Conservation (phyloP, 2,797 vertebrate genomes). For the Pseudotriccus pelzelni region DNA sequence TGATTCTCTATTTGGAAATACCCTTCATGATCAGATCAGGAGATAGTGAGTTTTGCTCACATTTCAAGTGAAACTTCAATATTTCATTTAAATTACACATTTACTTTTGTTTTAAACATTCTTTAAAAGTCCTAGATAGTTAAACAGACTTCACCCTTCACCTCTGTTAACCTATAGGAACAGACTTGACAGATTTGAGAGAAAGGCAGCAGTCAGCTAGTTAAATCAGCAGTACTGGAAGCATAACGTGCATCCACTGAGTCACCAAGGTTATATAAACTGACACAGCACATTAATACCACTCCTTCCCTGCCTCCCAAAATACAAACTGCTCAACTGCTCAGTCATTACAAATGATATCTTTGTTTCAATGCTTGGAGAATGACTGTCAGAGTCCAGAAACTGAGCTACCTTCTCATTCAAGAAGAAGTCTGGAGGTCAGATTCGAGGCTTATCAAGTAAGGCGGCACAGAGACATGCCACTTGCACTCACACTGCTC, state of each 20-base stretch:
- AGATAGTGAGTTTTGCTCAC: neutral
- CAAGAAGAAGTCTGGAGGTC: neutral
- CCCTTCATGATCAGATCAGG: neutral
- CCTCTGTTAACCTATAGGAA: neutral
- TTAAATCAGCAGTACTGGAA: neutral
- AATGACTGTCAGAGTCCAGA: neutral
- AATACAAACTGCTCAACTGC: neutral
- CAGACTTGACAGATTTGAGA: neutral
- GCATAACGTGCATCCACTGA: neutral
- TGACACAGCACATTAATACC: neutral
- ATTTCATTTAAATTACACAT: neutral
- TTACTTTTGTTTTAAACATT: neutral
- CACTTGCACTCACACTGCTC: neutral
- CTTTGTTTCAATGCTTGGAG: neutral
- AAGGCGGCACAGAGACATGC: neutral
- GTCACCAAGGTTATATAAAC: neutral
- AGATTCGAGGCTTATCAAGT: neutral
- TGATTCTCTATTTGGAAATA: neutral
- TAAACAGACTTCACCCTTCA: neutral
- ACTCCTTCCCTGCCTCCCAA: neutral
- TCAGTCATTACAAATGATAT: neutral
- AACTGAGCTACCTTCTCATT: neutral
- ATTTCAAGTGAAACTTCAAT: neutral
- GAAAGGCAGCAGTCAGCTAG: neutral
- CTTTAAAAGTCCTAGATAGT: neutral